Percentiles rank a stretch among this genome's conserved stretches.
Evolutionary conservation across 2,888 invertebrate species (phyloP).

Genomic region (Acronicta psi): DNA sequence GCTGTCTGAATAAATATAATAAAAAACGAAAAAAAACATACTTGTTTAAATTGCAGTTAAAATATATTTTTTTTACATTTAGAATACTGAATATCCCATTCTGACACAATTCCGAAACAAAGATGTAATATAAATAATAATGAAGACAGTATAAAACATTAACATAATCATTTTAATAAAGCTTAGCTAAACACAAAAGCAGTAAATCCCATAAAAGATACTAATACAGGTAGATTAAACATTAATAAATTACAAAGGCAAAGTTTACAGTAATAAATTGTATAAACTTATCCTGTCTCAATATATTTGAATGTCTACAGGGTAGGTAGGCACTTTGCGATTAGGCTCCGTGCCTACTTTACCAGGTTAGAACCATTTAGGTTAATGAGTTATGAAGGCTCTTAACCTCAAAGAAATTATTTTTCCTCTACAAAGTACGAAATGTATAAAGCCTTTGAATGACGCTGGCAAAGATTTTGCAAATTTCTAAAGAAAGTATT

Average conservation of each 20-base stretch:
- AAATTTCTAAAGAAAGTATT: constrained; percentile 19
- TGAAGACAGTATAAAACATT: neutral
- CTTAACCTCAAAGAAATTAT: constrained; percentile 68
- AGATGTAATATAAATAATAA: too few relatives aligned
- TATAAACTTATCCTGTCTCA: constrained; percentile 39
- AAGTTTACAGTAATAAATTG: constrained; percentile 43
- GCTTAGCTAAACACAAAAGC: constrained; percentile 13
- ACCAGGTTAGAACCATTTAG: constrained; percentile 72
- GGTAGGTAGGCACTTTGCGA: constrained; percentile 68
- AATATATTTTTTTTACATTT: too few relatives aligned
- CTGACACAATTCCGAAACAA: neutral
- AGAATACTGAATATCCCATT: too few relatives aligned
- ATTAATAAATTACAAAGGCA: constrained; percentile 32
- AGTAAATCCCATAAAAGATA: constrained; percentile 15
- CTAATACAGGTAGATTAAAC: constrained; percentile 29
- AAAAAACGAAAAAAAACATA: too few relatives aligned
- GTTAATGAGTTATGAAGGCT: constrained; percentile 71
- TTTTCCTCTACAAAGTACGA: constrained; percentile 52
- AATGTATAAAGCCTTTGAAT: constrained; percentile 41
- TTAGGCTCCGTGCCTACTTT: constrained; percentile 61
- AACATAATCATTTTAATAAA: neutral
- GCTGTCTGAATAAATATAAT: neutral
- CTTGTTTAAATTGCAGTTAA: too few relatives aligned
- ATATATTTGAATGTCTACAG: constrained; percentile 56
- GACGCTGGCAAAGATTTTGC: constrained; percentile 21